Base-by-base conservation (phyloP, 1,140 invertebrate genomes). In the Panonychus citri region DNA sequence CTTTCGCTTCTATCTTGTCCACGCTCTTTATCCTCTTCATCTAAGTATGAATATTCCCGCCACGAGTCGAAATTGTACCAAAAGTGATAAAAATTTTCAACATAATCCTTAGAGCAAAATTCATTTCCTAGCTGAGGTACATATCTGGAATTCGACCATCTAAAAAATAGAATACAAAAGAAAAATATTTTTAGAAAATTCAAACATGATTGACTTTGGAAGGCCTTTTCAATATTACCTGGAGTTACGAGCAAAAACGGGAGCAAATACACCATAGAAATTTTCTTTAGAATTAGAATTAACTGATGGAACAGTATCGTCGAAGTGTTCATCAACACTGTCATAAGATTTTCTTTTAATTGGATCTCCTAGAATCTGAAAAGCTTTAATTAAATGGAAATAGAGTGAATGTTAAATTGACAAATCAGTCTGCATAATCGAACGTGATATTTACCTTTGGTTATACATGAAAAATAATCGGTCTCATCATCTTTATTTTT, bases 381-480 rank as follows among this genome's bases (percentile, higher is more conserved):
- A 88, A 17, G 91, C 91, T 72, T 54, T n/a, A 7, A 40, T 3
- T 17, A 40, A 7, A n/a, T n/a, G n/a, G n/a, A n/a, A n/a, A n/a
- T n/a, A n/a, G n/a, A n/a, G n/a, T n/a, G n/a, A n/a, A 40, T 40
- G 39, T 17, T 7, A 13, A 40, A 40, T 40, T 40, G 19, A 40
- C 17, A 56, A 55, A 51, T 17, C 5, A 19, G 13, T 1, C 49
- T 53, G 15, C 15, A 34, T 54, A 48, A 19, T 15, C 40, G 3
- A 26, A 19, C 8, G 13, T 21, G 19, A 52, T 17, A 21, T 24
- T n/a, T 51, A 60, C 60, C 62, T 75, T 88, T 89, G n/a, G 91
- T 96, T 64, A 99, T 97, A 68, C 91, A 96, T 0, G 90, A 89
- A 68, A 96, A 99, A 71, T 97, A 96, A 72, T 96, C 91, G 65